A percentile compares a stretch with the other conserved stretches of the same genome.
phyloP scores from a whole-genome alignment of 2,113 vertebrate genomes.

The Caretta caretta region DNA sequence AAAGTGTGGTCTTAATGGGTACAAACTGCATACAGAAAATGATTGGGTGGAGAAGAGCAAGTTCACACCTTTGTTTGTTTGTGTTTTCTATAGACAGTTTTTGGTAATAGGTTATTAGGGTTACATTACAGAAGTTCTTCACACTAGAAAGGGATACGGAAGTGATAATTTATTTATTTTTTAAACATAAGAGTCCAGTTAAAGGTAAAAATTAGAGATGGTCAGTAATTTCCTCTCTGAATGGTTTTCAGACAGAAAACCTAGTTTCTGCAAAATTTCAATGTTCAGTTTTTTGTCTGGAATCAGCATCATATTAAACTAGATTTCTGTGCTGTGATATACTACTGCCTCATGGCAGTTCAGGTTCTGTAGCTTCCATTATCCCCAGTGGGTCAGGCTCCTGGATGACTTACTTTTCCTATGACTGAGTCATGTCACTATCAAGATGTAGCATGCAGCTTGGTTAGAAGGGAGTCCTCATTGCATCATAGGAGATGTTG shows the following conservation, averaged over 20 bases:
- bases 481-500: neutral
- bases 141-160: neutral
- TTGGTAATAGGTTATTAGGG: neutral
- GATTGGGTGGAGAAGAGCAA: neutral
- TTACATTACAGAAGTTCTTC: neutral
- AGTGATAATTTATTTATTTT: neutral
- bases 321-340: too few species aligned
- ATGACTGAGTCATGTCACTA: neutral
- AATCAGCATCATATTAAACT: too few species aligned
- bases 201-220: neutral
- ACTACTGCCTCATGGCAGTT: too few species aligned
- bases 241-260: neutral
- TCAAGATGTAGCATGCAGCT: neutral
- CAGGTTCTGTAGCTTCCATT: too few species aligned
- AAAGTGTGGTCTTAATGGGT: too few species aligned
- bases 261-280: neutral
- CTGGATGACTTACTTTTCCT: neutral
- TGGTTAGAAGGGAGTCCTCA: neutral
- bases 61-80: neutral
- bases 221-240: neutral
- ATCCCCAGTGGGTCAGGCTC: too few species aligned
- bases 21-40: neutral
- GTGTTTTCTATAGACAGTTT: neutral
- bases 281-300: neutral
- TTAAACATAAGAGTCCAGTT: neutral